Base-by-base conservation (phyloP, 1,140 invertebrate species). In the Brachionus sp. region DNA sequence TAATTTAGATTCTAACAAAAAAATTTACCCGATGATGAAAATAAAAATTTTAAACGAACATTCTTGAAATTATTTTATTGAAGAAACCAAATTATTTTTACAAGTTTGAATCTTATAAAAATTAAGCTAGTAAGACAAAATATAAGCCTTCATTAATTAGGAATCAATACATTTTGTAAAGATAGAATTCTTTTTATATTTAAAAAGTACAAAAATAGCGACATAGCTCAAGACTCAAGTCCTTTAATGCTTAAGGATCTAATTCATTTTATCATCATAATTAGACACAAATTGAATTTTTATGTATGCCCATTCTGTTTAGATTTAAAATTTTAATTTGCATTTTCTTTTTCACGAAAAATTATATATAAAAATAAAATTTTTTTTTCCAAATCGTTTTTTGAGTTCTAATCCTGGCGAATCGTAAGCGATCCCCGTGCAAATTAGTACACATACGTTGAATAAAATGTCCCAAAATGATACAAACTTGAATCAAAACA, bases 231-330 rank as follows among this genome's bases (percentile, higher is more conserved):
- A 66, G 10, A 5, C 64, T 66, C 25, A 33, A 66, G 33, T 66
- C 29, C 57, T 64, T 68, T 68, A 68, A 37, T n/a, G 33, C 64
- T 70, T 37, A 19, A 70, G 35, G 66, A 70, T 70, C 19, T 39
- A 37, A 70, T 37, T 70, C 35, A 70, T 70, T 70, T 37, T 37
- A 70, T 70, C 66, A 70, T 37, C 66, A 70, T 70, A 70, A 70
- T 70, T 70, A 70, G 66, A 70, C 66, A 70, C 66, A 70, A 64
- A 70, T 70, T 42, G 5, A 70, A 70, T 66, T 66, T 66, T 66
- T 37, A 70, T 70, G 37, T 70, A 70, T 70, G 66, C 66, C 66
- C 66, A 70, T 70, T 70, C 16, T 70, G 10, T 16, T 70, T 70
- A 19, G 37, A 70, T 70, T 70, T 70, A 16, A 39, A 70, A 37